Evolutionary conservation across 2,113 vertebrate species (phyloP).

Genomic region (Ammodytes dubius): DNA sequence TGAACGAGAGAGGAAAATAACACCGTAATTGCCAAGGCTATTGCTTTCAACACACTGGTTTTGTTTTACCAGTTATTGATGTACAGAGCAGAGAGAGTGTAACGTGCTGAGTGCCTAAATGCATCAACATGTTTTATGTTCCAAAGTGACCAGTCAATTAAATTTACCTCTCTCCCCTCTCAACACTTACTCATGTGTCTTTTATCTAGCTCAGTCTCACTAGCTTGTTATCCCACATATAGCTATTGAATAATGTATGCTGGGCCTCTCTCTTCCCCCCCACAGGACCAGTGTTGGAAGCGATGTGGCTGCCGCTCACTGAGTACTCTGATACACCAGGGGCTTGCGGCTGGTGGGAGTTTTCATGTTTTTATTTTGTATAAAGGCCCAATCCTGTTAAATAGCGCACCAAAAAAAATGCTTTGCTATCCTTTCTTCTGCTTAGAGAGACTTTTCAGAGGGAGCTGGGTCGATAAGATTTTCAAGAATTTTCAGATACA

Average conservation of each 20-base stretch:
- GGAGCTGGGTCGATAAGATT: conserved; percentile 4
- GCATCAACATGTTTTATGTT: conserved; percentile 3
- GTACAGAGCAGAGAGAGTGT: background rate
- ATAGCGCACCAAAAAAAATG: conserved; percentile 22
- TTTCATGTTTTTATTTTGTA: conserved; percentile 48
- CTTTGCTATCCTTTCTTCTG: conserved; percentile 20
- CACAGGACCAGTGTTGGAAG: conserved; percentile 30
- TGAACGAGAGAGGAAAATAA: background rate
- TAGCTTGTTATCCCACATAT: conserved; percentile 46
- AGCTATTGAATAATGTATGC: conserved; percentile 53
- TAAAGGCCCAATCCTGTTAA: conserved; percentile 43
- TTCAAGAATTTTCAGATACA: conserved; percentile 7
- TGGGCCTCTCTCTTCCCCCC: background rate
- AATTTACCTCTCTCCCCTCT: conserved; percentile 5
- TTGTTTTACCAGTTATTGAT: conserved; percentile 14
- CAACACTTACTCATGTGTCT: conserved; percentile 19
- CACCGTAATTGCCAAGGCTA: background rate
- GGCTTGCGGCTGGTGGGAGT: conserved; percentile 34
- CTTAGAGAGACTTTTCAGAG: conserved; percentile 42
- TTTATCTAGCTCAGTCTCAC: conserved; percentile 23
- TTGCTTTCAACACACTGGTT: background rate
- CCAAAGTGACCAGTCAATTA: conserved; percentile 34
- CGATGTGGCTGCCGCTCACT: conserved; percentile 47
- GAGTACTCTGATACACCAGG: conserved; percentile 42
- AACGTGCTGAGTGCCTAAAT: background rate